Base-by-base conservation (phyloP, 2,113 vertebrate species). In the Aramus guarauna region DNA sequence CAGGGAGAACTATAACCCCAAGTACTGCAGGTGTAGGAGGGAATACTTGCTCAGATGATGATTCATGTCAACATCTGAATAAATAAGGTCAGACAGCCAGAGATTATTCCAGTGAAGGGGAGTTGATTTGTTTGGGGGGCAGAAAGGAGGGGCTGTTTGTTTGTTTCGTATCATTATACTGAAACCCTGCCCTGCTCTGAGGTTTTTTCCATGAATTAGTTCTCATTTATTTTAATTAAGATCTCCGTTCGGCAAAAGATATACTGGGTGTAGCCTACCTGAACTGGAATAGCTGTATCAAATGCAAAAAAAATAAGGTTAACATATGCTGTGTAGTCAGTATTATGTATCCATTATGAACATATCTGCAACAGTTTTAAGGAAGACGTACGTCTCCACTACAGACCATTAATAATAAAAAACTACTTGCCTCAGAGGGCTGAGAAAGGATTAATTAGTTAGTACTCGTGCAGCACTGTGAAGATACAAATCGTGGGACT, bases 1-100 rank as follows among this genome's bases (percentile, higher is more conserved):
- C 85, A 96, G 69, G 58, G 85, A 97, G 83, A 92, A 64, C 86
- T 95, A 77, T 93, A 97, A 97, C 93, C 95, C 88, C 64, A 52
- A 96, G 90, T 82, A 77, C 90, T 93, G 88, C 93, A 95, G 95
- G 96, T 95, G 88, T 96, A 97, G 94, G 94, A 97, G 88, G 95
- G 88, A 97, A 93, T 96, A 69, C 88, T 96, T 92, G 93, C 62
- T 94, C 90, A 68, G 78, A 94, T 96, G 93, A 84, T 97, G 91
- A 91, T 96, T 96, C 94, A 94, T 96, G 83, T 94, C 93, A 96
- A 87, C 94, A 95, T 97, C 96, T 94, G 96, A 96, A 85, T 92
- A 97, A 96, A 96, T 96, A 96, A 96, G 95, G 95, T 95, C 91
- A 96, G 82, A 81, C 84, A 96, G 94, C 59, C 95, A 90, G 74